Evolutionary conservation across 2,113 vertebrate genomes (phyloP), one percentile per base, ranked within the genome.

Genomic region (Dicentrarchus labrax): DNA sequence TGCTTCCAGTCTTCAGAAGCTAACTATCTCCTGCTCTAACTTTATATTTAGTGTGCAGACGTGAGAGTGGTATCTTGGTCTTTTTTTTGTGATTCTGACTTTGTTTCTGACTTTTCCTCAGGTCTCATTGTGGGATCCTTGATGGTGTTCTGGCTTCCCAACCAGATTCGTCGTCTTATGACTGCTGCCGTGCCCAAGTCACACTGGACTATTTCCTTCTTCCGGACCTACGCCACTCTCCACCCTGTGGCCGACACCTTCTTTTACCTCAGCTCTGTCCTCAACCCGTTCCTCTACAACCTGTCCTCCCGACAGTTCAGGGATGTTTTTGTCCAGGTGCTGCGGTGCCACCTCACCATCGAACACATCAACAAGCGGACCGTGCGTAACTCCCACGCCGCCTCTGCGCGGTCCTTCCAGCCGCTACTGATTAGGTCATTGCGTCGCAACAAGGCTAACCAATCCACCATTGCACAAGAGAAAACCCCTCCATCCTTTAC

Each of bases 251-350:
- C 97, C 0, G 93, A 99, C 88, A 95, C 92, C 70, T 99, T 98
- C 95, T 99, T 99, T 95, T 99, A 98, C 94, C 94, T 99, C 22
- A 99, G 98, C 94, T 99, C 98, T 0, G 97, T 97, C 65, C 77
- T 99, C 85, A 99, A 99, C 93, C 98, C 98, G 0, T 95, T 99
- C 38, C 96, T 99, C 24, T 99, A 99, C 94, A 99, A 96, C 83
- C 89, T 99, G 59, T 99, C 98, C 3, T 99, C 98, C 0, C 94
- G 53, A 62, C 98, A 99, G 92, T 99, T 99, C 94, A 95, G 98
- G 70, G 80, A 90, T 0, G 97, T 97, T 3, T 99, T 98, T 24
- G 41, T 93, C 54, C 97, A 99, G 93, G 96, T 97, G 16, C 92
- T 99, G 17, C 81, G 95, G 57, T 99, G 98, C 85, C 96, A 4